Evolutionary conservation across 2,888 invertebrate species (phyloP).

Genomic region (Drosophila falleni): DNA sequence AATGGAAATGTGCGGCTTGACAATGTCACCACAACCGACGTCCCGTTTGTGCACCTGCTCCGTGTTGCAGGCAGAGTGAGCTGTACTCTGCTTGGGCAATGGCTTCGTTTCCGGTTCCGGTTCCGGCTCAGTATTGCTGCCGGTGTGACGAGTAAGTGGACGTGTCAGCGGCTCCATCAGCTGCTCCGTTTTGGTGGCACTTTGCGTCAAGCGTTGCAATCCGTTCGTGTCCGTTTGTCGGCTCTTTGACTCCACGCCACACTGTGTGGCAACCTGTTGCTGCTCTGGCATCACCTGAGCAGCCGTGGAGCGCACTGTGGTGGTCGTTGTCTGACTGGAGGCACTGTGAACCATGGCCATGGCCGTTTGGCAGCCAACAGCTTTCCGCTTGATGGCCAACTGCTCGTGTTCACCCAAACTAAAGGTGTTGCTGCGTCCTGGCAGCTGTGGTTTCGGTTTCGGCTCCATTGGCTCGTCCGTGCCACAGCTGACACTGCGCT

Average conservation of each 20-base stretch:
- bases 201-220: slow-evolving; percentile 74
- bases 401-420: slow-evolving; percentile 87
- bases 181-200: slow-evolving; percentile 76
- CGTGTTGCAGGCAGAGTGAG: slow-evolving; percentile 82
- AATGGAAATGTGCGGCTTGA: slow-evolving; percentile 86
- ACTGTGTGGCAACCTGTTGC: slow-evolving; percentile 75
- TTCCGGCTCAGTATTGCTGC: slow-evolving; percentile 72
- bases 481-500: slow-evolving; percentile 88
- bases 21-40: slow-evolving; percentile 86
- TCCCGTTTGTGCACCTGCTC: slow-evolving; percentile 85
- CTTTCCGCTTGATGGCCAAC: slow-evolving; percentile 84
- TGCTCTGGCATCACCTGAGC: slow-evolving; percentile 71
- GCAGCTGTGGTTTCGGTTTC: slow-evolving; percentile 43
- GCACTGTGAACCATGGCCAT: slow-evolving; percentile 63
- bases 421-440: slow-evolving; percentile 87
- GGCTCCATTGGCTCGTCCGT: slow-evolving; percentile 75
- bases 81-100: slow-evolving; percentile 47
- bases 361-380: slow-evolving; percentile 80
- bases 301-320: slow-evolving; percentile 69
- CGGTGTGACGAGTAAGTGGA: slow-evolving; percentile 60
- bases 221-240: slow-evolving; percentile 85
- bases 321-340: slow-evolving; percentile 76
- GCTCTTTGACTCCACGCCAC: slow-evolving; percentile 59
- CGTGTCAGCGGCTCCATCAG: slow-evolving; percentile 59
- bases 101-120: slow-evolving; percentile 16